Conservation (phyloP, 2,797 vertebrate genomes). For the Cyclura pinguis region DNA sequence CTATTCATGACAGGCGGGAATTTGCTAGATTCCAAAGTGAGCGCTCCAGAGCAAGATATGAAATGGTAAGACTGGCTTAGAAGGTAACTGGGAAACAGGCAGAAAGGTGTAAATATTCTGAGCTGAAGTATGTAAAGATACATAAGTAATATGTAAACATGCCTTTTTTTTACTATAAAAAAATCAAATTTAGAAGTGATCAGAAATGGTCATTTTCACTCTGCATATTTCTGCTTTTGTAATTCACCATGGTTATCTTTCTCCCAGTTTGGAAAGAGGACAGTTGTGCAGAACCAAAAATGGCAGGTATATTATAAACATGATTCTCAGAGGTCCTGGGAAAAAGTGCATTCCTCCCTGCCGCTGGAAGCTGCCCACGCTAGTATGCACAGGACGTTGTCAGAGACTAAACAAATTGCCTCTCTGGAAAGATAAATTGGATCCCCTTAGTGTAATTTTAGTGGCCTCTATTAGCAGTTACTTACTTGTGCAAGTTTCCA, state of each 20-base stretch:
- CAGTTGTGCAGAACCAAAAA: too few relatives aligned
- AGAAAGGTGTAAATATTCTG: background rate
- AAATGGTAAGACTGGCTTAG: constrained; percentile 87
- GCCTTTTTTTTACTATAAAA: background rate
- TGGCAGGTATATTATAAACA: too few relatives aligned
- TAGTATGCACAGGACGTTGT: background rate
- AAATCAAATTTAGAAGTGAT: background rate
- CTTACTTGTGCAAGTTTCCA: background rate
- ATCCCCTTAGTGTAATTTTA: background rate
- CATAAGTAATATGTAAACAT: background rate
- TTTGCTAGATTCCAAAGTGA: constrained; percentile 95
- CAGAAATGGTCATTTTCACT: too few relatives aligned
- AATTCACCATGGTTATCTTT: too few relatives aligned
- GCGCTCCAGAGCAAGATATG: constrained; percentile 92
- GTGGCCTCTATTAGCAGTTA: background rate
- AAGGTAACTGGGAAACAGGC: fast-evolving
- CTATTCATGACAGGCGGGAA: constrained; percentile 92
- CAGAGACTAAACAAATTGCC: background rate
- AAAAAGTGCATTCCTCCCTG: background rate
- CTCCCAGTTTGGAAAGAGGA: too few relatives aligned
- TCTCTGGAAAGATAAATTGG: background rate
- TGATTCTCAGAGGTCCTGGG: too few relatives aligned
- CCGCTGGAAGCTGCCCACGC: too few relatives aligned
- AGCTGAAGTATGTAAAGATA: background rate
- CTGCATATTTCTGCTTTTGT: too few relatives aligned